A percentile compares a stretch with the other conserved stretches of the same genome.
These are phyloP conservation scores for Oscheius sp. DNA, from an alignment of 2,888 invertebrate genomes.

Conservation along the genomic window DNA sequence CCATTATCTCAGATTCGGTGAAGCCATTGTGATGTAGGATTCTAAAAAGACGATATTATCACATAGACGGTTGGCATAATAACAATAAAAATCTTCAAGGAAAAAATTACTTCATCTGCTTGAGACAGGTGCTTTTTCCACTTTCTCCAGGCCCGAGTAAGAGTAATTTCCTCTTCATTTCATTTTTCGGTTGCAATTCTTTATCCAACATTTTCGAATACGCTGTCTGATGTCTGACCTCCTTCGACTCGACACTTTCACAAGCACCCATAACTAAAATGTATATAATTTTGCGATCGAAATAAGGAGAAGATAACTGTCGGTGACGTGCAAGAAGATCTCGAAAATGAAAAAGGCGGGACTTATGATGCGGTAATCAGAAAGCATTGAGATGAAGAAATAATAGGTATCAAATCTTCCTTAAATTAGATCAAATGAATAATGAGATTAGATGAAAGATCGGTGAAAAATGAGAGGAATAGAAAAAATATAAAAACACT, in stretches of 20 bases:
- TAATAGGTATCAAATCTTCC: too few relatives aligned
- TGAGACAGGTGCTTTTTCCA: constrained; percentile 64
- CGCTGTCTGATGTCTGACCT: constrained; percentile 2
- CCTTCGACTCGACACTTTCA: constrained; percentile 26
- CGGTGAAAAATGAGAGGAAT: too few relatives aligned
- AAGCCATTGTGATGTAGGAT: constrained; percentile 55
- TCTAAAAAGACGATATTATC: constrained; percentile 38
- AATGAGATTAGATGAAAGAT: too few relatives aligned
- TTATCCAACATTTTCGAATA: constrained; percentile 28
- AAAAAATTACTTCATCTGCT: constrained; percentile 56
- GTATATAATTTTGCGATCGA: too few relatives aligned
- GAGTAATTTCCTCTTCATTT: constrained; percentile 28
- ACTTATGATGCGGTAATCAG: too few relatives aligned
- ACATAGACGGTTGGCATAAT: background rate
- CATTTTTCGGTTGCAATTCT: constrained; percentile 24
- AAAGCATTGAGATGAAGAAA: too few relatives aligned
- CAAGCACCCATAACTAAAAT: constrained; percentile 21
- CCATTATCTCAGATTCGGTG: constrained; percentile 49
- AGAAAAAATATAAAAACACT: too few relatives aligned
- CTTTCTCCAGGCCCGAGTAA: constrained; percentile 62
- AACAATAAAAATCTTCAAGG: background rate
- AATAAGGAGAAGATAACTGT: too few relatives aligned
- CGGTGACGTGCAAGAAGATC: too few relatives aligned
- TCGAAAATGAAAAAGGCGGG: too few relatives aligned
- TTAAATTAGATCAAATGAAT: too few relatives aligned